Base-by-base conservation (phyloP, 2,113 vertebrate genomes). In the Tenrec ecaudatus region DNA sequence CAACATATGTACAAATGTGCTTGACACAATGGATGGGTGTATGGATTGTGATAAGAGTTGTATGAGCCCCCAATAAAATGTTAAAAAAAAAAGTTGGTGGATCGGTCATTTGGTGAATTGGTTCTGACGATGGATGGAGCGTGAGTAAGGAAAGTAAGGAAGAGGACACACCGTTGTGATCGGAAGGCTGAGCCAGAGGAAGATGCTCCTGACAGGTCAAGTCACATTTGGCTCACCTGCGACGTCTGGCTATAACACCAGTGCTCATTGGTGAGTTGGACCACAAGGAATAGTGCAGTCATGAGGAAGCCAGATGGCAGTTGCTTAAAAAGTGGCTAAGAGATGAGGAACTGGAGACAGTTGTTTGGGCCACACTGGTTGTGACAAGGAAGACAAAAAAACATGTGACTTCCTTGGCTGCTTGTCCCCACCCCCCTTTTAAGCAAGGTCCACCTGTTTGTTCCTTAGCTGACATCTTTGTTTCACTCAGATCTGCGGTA, bases 401-500 rank as follows among this genome's bases (percentile, higher is more conserved):
- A 62, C 8, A 23, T 0, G n/a, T 33, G 71, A 29, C 53, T 58
- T 69, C 12, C 4, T 8, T 4, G 6, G 83, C 36, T 27, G 17
- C 43, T 33, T 22, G 2, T 64, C 33, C 17, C 17, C 71, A 38
- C n/a, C 11, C 8, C 25, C 6, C 31, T 60, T 60, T 58, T 53
- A 33, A 31, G 27, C 40, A 16, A 19, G 20, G 22, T 9, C 31
- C 5, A 5, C 22, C 25, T 43, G 16, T 40, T 33, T 57, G 5
- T 53, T 81, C 80, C 31, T 73, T 89, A 82, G 31, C 2, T 73
- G n/a, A 29, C 6, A 84, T 6, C 38, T 3, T 0, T 10, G 6
- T 93, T 4, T 94, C 77, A 17, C 94, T 64, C 85, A 99, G 98
- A 36, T 98, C 98, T n/a, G 94, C 97, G 0, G 93, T 98, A 10